These are phyloP conservation scores for Orthonyx spaldingii DNA, from an alignment of 2,113 vertebrate species.

Conservation along the genomic window DNA sequence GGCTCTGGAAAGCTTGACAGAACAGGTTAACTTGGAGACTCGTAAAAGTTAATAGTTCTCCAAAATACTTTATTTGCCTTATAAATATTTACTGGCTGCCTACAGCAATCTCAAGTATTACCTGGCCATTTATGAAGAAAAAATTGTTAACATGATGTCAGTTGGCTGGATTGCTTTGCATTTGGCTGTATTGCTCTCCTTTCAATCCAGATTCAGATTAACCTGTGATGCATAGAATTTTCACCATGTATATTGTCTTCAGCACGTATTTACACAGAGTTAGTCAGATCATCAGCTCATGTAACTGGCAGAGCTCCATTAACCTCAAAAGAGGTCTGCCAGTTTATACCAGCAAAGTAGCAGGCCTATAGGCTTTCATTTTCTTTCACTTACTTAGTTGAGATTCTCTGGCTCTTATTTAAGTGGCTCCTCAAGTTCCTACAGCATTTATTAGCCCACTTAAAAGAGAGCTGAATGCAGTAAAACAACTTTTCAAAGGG, in stretches of 20 bases:
- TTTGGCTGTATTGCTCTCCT: not conserved
- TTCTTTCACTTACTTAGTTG: constrained; percentile 35
- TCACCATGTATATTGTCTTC: not conserved
- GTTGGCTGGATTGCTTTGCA: not conserved
- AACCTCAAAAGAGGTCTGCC: constrained; percentile 19
- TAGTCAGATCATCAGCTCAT: constrained; percentile 20
- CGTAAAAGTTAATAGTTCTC: not conserved
- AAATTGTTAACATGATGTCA: not conserved
- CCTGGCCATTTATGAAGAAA: constrained; percentile 11
- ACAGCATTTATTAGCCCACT: constrained; percentile 21
- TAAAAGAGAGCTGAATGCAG: not conserved
- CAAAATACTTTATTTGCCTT: constrained; percentile 18
- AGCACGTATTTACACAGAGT: not conserved
- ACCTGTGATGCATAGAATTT: constrained; percentile 2
- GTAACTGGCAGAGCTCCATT: constrained; percentile 28
- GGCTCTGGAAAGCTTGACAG: not conserved
- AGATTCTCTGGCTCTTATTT: constrained; percentile 4
- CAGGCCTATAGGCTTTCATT: constrained; percentile 31
- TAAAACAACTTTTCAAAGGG: constrained; percentile 28
- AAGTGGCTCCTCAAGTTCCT: constrained; percentile 18
- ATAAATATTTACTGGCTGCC: not conserved
- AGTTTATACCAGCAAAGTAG: constrained; percentile 18
- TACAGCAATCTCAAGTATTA: not conserved
- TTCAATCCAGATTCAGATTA: constrained; percentile 20
- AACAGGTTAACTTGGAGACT: constrained; percentile 31